Evolutionary conservation across 1,140 invertebrate species (phyloP).

Genomic region (Macrotrachela quadricornifera): DNA sequence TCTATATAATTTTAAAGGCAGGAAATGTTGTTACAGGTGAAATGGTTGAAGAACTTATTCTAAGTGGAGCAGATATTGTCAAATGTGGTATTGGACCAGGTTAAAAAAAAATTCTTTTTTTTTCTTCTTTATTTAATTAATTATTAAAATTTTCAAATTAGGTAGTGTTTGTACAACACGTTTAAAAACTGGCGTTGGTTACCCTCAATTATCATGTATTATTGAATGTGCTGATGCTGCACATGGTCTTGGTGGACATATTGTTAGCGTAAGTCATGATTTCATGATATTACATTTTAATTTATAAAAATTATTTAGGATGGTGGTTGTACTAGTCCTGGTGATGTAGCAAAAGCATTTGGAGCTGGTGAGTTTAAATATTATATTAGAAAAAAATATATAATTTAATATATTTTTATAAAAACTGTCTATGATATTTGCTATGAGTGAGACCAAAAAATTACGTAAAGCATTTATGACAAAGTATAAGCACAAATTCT

Average conservation of each 20-base stretch:
- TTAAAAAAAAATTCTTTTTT: too few species aligned
- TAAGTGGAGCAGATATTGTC: conserved; percentile 78
- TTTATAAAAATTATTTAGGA: conserved; percentile 42
- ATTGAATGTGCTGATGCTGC: conserved; percentile 89
- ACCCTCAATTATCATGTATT: conserved; percentile 75
- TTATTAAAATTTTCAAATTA: too few species aligned
- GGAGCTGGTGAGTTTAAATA: conserved; percentile 44
- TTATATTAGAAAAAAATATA: too few species aligned
- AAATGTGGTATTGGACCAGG: conserved; percentile 90
- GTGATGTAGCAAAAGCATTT: conserved; percentile 81
- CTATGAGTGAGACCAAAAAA: too few species aligned
- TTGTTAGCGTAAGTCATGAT: conserved; percentile 20
- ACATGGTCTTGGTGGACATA: conserved; percentile 42
- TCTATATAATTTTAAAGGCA: too few species aligned
- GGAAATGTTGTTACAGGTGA: conserved; percentile 89
- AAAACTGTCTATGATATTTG: too few species aligned
- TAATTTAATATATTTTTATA: too few species aligned
- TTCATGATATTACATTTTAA: too few species aligned
- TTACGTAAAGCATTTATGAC: too few species aligned
- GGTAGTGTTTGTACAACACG: conserved; percentile 67
- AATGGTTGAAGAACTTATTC: conserved; percentile 81
- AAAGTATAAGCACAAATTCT: too few species aligned
- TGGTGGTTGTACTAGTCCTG: conserved; percentile 70
- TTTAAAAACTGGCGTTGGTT: conserved; percentile 75
- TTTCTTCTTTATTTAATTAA: too few species aligned